These are phyloP conservation scores for Drosophila hamatofila DNA, from an alignment of 2,888 invertebrate species.

Conservation along the genomic window DNA sequence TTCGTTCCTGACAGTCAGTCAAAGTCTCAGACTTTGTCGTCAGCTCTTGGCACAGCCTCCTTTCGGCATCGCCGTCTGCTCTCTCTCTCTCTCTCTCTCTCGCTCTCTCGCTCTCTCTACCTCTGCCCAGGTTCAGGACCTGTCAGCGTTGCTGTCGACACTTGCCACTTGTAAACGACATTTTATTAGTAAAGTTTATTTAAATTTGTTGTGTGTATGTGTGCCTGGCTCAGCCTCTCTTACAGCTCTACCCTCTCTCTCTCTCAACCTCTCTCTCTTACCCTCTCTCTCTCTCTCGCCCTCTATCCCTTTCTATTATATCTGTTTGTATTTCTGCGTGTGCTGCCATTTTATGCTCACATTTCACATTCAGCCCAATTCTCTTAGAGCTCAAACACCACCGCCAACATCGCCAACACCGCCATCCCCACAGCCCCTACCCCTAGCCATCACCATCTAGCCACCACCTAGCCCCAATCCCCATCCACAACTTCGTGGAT, in stretches of 20 bases:
- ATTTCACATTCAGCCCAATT: slow-evolving; percentile 42
- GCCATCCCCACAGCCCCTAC: no score
- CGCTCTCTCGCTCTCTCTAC: not conserved
- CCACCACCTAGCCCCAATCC: not conserved
- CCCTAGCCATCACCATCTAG: no score
- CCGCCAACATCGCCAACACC: not conserved
- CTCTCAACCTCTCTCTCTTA: not conserved
- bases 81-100: not conserved
- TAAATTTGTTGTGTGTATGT: slow-evolving; percentile 67
- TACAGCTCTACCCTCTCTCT: not conserved
- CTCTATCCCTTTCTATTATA: slow-evolving; percentile 6
- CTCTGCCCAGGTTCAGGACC: slow-evolving; percentile 30
- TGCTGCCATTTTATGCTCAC: slow-evolving; percentile 64
- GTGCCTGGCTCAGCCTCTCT: slow-evolving; percentile 3
- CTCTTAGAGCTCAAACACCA: slow-evolving; percentile 2
- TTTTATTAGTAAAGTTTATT: slow-evolving; percentile 80
- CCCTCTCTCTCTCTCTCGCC: not conserved
- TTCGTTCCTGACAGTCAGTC: slow-evolving; percentile 48
- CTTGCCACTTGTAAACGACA: slow-evolving; percentile 80
- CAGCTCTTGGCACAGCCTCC: not conserved
- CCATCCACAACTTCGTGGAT: slow-evolving; percentile 35
- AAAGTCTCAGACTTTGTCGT: slow-evolving; percentile 36
- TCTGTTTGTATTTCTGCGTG: slow-evolving; percentile 48
- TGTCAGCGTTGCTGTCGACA: slow-evolving; percentile 62
- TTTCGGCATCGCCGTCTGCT: not conserved